phyloP scores from a whole-genome alignment of 2,888 invertebrate genomes.

The Chrysodeixis includens region DNA sequence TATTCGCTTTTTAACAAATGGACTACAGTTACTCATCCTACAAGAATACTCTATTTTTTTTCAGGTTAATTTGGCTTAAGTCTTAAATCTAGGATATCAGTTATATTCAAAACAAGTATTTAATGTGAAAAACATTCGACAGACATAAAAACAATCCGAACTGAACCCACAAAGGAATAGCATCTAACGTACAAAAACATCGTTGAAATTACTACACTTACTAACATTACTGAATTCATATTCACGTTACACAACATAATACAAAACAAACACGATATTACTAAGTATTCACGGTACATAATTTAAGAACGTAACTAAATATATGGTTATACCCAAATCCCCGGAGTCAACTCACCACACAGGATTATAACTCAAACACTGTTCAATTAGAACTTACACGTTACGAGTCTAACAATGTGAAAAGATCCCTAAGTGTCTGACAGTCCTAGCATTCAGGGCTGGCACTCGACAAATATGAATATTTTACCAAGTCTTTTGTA shows the following conservation, averaged over 20 bases:
- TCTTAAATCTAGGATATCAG: too few species aligned
- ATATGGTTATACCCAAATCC: slow-evolving; percentile 1
- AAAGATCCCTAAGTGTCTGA: slow-evolving; percentile 26
- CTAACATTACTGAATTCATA: not conserved
- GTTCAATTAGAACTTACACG: slow-evolving; percentile 41
- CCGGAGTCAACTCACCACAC: slow-evolving; percentile 3
- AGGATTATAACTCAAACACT: slow-evolving; percentile 23
- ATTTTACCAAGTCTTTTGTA: slow-evolving; percentile 72
- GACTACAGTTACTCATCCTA: too few species aligned
- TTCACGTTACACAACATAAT: not conserved
- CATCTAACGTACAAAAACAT: too few species aligned
- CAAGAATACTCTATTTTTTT: too few species aligned
- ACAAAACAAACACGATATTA: not conserved
- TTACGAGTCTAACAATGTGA: slow-evolving; percentile 32
- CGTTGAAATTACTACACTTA: too few species aligned
- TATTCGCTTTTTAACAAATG: not conserved
- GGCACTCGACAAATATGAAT: slow-evolving; percentile 68
- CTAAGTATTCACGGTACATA: not conserved
- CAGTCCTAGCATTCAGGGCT: slow-evolving; percentile 53
- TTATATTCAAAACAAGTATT: too few species aligned
- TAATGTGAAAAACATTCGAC: too few species aligned
- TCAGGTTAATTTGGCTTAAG: too few species aligned
- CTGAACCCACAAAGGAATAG: too few species aligned
- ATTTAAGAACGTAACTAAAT: slow-evolving; percentile 4
- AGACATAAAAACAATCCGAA: too few species aligned